These are phyloP conservation scores for Hippoglossus stenolepis DNA, from an alignment of 2,113 vertebrate species.

Conservation along the genomic window DNA sequence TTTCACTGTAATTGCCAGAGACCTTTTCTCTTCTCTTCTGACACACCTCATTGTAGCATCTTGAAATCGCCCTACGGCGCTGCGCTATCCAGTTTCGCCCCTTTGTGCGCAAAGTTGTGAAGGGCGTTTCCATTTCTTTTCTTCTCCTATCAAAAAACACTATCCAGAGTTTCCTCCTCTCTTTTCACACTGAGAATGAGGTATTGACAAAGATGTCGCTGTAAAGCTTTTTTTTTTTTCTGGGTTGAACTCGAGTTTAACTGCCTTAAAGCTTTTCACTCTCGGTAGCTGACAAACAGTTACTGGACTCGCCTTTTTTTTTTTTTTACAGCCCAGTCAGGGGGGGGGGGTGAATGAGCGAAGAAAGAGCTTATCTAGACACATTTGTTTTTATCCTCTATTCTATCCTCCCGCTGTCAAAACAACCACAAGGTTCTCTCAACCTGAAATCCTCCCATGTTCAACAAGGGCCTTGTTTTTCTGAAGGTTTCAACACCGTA, in stretches of 20 bases:
- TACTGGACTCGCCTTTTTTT: not conserved
- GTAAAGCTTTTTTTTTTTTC: conserved; percentile 27
- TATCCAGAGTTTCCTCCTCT: conserved; percentile 75
- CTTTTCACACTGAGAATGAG: conserved; percentile 65
- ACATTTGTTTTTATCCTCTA: not conserved
- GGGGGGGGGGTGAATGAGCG: not conserved
- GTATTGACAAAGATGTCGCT: conserved; percentile 52
- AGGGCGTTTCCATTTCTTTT: conserved; percentile 81
- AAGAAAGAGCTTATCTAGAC: not conserved
- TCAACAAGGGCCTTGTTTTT: conserved; percentile 26
- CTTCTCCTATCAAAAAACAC: conserved; percentile 80
- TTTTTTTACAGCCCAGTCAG: not conserved
- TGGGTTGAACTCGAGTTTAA: conserved; percentile 49
- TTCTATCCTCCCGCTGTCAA: not conserved
- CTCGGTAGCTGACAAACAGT: conserved; percentile 13
- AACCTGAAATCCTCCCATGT: conserved; percentile 11
- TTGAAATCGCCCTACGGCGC: conserved; percentile 59
- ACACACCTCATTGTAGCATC: conserved; percentile 72
- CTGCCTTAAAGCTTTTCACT: conserved; percentile 43
- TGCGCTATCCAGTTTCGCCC: conserved; percentile 74
- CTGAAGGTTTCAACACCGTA: conserved; percentile 30
- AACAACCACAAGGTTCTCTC: not conserved
- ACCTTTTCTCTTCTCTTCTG: conserved; percentile 61
- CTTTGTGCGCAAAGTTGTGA: conserved; percentile 78
- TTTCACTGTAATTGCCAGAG: conserved; percentile 56